Evolutionary conservation across 2,888 invertebrate species (phyloP).

Genomic region (Merodon equestris): DNA sequence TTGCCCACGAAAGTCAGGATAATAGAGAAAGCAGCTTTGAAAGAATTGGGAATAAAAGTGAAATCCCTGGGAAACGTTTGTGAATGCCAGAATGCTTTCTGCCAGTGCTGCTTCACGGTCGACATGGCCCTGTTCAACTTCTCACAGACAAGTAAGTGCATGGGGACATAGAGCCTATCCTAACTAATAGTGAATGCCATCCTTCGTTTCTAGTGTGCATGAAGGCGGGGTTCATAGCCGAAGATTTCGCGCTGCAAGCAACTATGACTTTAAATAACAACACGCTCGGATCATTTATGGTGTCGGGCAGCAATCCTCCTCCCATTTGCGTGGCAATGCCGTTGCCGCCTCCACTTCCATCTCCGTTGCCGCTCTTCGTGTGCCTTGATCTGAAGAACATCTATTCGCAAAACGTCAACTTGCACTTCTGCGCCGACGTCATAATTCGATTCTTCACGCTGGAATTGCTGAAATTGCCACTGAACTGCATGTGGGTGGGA

Average conservation of each 20-base stretch:
- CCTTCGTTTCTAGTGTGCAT: slow-evolving; percentile 37
- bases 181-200: not conserved
- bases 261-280: slow-evolving; percentile 37
- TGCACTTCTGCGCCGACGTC: slow-evolving; percentile 51
- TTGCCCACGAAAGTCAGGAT: no score
- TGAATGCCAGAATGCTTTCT: slow-evolving; percentile 23
- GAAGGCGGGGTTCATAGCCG: slow-evolving; percentile 13
- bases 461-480: slow-evolving; percentile 36
- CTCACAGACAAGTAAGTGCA: slow-evolving; percentile 36
- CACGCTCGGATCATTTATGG: slow-evolving; percentile 31
- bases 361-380: slow-evolving; percentile 44
- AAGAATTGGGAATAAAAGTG: slow-evolving; percentile 41
- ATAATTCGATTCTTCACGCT: slow-evolving; percentile 37
- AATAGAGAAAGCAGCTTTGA: slow-evolving; percentile 22
- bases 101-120: slow-evolving; percentile 47
- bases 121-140: slow-evolving; percentile 33
- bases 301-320: slow-evolving; percentile 53
- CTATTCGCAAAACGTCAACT: slow-evolving; percentile 29
- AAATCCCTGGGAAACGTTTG: slow-evolving; percentile 46
- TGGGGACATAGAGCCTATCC: not conserved
- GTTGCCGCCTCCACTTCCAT: slow-evolving; percentile 47
- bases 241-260: slow-evolving; percentile 32
- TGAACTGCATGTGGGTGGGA: slow-evolving; percentile 50
- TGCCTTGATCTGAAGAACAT: slow-evolving; percentile 48
- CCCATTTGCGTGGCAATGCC: slow-evolving; percentile 54